Evolutionary conservation across 53 echinoderm and acorn worm species (phyloP).

Genomic region (Temnopleurus reevesii): DNA sequence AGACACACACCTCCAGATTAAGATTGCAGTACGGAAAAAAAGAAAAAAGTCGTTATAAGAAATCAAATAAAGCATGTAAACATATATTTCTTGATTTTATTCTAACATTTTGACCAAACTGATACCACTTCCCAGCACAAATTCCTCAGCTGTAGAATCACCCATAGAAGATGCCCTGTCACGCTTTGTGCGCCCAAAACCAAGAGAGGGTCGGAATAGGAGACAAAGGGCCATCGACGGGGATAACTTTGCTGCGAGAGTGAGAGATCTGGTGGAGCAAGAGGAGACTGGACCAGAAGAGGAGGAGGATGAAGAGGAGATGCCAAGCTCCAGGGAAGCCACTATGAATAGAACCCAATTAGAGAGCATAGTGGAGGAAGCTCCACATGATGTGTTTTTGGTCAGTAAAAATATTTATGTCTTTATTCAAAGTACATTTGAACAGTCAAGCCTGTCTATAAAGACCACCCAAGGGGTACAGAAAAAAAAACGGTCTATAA

Average conservation of each 20-base stretch:
- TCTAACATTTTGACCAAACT: no score
- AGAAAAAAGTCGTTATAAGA: no score
- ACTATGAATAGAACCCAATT: not conserved
- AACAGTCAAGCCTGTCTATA: no score
- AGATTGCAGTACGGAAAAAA: no score
- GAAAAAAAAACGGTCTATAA: no score
- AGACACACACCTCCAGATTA: no score
- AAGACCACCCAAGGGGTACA: no score
- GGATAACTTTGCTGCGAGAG: conserved; percentile 32
- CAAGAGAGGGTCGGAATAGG: not conserved
- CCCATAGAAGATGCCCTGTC: conserved; percentile 12
- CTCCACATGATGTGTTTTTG: not conserved
- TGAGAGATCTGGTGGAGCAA: conserved; percentile 2
- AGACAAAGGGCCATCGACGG: conserved; percentile 27
- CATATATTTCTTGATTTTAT: no score
- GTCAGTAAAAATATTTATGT: no score
- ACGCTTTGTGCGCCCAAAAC: conserved; percentile 12
- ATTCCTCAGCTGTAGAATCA: not conserved
- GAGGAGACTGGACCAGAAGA: not conserved
- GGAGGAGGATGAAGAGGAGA: conserved; percentile 5
- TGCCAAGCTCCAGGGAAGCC: not conserved
- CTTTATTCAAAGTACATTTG: no score
- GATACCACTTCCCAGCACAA: conserved; percentile 4
- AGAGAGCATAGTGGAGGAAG: conserved; percentile 39
- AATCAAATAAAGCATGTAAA: no score